These are phyloP conservation scores for Oncorhynchus masou DNA, from an alignment of 2,113 vertebrate species.

Conservation along the genomic window DNA sequence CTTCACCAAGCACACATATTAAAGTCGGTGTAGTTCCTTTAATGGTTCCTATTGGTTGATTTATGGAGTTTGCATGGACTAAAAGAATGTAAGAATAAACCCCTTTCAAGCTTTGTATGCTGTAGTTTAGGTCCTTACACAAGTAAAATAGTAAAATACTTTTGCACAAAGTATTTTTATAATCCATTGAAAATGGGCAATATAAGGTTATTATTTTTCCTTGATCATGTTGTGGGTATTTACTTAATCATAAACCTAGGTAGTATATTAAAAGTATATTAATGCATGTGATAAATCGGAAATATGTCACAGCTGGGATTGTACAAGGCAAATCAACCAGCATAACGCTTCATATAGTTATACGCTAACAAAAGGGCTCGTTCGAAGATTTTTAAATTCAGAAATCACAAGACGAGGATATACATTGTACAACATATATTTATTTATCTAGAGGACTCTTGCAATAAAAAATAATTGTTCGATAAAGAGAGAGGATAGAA, in stretches of 20 bases:
- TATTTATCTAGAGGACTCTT: neutral
- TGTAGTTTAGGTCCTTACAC: no score
- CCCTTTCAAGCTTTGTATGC: neutral
- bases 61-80: neutral
- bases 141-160: no score
- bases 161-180: neutral
- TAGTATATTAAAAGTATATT: neutral
- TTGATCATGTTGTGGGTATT: neutral
- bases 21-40: conserved; percentile 10
- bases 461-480: conserved; percentile 3
- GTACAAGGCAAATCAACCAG: no score
- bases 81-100: neutral
- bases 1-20: neutral
- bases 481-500: neutral
- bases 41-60: neutral
- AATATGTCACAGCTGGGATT: no score
- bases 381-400: neutral
- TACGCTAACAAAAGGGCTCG: no score
- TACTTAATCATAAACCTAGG: neutral
- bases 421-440: neutral
- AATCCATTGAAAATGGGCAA: no score
- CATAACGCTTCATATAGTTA: no score
- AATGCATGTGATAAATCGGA: no score
- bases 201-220: no score
- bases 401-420: neutral